Conservation (phyloP, 2,888 invertebrate genomes). For the Thymelicus acteon region DNA sequence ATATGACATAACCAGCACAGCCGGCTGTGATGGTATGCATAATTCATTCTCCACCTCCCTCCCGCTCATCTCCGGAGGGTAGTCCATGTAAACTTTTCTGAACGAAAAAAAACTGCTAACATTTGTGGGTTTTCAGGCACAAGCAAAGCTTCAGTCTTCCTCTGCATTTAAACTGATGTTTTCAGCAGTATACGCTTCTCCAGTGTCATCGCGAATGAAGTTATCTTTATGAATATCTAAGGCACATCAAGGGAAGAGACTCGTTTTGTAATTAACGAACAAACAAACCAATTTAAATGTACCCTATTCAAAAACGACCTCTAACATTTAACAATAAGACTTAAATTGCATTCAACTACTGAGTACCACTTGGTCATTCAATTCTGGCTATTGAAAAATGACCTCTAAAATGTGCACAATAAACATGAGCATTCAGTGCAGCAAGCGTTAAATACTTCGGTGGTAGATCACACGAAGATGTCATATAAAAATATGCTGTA, state of each 20-base stretch:
- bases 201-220: slow-evolving; percentile 1
- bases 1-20: too few relatives aligned
- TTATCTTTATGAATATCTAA: slow-evolving; percentile 37
- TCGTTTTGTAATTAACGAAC: slow-evolving; percentile 56
- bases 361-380: neutral
- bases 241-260: slow-evolving; percentile 61
- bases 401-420: slow-evolving; percentile 7
- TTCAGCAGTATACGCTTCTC: slow-evolving; percentile 10
- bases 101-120: too few relatives aligned
- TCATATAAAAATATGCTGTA: slow-evolving; percentile 20
- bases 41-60: too few relatives aligned
- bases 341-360: slow-evolving; percentile 31
- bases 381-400: slow-evolving; percentile 8
- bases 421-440: slow-evolving; percentile 14
- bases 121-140: too few relatives aligned
- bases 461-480: neutral
- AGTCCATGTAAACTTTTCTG: too few relatives aligned
- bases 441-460: neutral
- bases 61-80: too few relatives aligned
- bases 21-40: too few relatives aligned
- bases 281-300: slow-evolving; percentile 54
- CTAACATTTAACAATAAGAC: slow-evolving; percentile 47
- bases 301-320: slow-evolving; percentile 47
- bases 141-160: too few relatives aligned
- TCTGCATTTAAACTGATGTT: neutral